phyloP scores from a whole-genome alignment of 2,797 vertebrate genomes.

The Syndactyla subalaris region DNA sequence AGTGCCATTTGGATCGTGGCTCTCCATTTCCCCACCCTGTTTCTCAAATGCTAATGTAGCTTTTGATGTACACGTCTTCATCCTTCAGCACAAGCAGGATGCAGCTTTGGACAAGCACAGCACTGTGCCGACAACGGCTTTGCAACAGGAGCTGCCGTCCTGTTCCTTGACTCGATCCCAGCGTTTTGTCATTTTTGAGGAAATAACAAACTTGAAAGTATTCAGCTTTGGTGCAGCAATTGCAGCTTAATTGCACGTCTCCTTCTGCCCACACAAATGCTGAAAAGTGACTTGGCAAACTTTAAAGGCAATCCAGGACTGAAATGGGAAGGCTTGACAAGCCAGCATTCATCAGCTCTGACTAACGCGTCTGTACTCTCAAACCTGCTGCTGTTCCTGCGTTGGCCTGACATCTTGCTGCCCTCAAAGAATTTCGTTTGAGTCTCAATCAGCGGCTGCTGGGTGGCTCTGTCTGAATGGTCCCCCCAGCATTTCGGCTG shows the following conservation, averaged over 20 bases:
- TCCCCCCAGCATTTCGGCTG: not conserved
- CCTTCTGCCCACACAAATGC: conserved; percentile 73
- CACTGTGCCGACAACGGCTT: not conserved
- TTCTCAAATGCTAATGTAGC: not conserved
- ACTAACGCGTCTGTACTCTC: conserved; percentile 69
- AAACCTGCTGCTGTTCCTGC: conserved; percentile 70
- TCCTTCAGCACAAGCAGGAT: not conserved
- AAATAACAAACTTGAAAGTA: conserved; percentile 68
- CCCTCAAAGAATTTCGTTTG: conserved; percentile 64
- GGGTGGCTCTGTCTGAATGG: conserved; percentile 34
- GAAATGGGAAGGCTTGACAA: conserved; percentile 69
- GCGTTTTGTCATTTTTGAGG: conserved; percentile 63
- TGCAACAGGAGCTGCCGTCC: conserved; percentile 36
- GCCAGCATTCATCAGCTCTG: conserved; percentile 73
- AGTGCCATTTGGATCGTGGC: not conserved
- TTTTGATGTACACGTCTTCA: not conserved
- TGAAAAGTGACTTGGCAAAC: conserved; percentile 73
- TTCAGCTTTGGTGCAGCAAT: conserved; percentile 66
- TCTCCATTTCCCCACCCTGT: not conserved
- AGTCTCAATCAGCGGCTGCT: conserved; percentile 50
- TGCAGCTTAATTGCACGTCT: conserved; percentile 71
- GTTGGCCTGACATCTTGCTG: conserved; percentile 69
- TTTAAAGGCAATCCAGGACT: conserved; percentile 70
- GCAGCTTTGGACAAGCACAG: not conserved
- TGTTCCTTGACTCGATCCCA: conserved; percentile 53